Percentiles rank a stretch among this genome's conserved stretches.
Conservation (phyloP, 2,888 invertebrate genomes). For the Creontiades dilutus region DNA sequence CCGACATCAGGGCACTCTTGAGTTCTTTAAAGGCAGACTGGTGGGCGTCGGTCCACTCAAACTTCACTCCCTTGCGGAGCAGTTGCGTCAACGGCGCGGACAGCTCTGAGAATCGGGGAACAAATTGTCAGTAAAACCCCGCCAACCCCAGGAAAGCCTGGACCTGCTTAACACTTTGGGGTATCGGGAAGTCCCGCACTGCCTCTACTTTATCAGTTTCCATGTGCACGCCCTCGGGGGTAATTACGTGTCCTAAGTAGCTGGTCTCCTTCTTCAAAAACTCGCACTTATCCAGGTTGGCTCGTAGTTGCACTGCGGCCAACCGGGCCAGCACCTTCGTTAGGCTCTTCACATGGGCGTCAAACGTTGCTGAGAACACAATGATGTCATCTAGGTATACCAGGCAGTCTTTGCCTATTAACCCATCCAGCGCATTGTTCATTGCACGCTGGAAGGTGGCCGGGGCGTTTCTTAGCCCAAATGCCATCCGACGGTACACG, state of each 20-base stretch:
- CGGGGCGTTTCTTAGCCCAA: slow-evolving; percentile 20
- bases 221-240: slow-evolving; percentile 43
- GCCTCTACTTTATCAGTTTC: slow-evolving; percentile 66
- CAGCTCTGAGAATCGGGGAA: slow-evolving; percentile 77
- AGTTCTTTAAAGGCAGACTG: slow-evolving; percentile 74
- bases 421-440: slow-evolving; percentile 13
- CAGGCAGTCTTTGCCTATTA: not conserved
- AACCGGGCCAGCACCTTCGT: not conserved
- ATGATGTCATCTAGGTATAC: slow-evolving; percentile 41
- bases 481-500: not conserved
- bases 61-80: slow-evolving; percentile 73
- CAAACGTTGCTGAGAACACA: not conserved
- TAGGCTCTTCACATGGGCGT: not conserved
- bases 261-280: no score
- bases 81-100: slow-evolving; percentile 73
- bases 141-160: slow-evolving; percentile 77
- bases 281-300: slow-evolving; percentile 45
- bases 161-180: slow-evolving; percentile 61
- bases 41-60: slow-evolving; percentile 73
- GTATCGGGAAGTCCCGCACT: not conserved
- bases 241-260: not conserved
- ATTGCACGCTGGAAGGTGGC: slow-evolving; percentile 37
- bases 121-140: slow-evolving; percentile 78
- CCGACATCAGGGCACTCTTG: slow-evolving; percentile 67
- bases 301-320: not conserved